Evolutionary conservation across 2,797 vertebrate species (phyloP), one percentile per base, ranked within the genome.

Genomic region (Sebastes nivosus): DNA sequence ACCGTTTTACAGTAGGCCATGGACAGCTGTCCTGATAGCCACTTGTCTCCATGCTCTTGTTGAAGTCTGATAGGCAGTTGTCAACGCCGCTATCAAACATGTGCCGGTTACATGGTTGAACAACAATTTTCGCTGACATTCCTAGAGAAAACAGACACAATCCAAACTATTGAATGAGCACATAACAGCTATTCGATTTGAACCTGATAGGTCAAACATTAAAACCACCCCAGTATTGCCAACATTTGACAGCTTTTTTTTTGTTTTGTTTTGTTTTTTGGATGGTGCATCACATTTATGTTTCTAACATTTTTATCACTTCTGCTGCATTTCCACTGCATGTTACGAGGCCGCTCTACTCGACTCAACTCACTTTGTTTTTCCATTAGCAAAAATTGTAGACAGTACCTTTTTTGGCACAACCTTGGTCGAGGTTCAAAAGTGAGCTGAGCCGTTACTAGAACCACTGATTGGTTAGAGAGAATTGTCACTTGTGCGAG

Each of bases 1-100:
- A 95, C 95, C 68, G 4, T 93, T 89, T 95, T 4, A 83, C 86
- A 9, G 36, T 25, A 0, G 95, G 94, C 95, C 95, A 96, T 0
- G 93, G 90, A 57, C 96, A 96, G 2, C 30, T 60, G 8, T 84
- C 59, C 60, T 77, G 57, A 60, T 92, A 94, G 58, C 89, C 84
- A 7, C 63, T 92, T 0, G 46, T 68, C 68, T 89, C 85, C 94
- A 96, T 93, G 75, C 34, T 87, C n/a, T 30, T 58, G 67, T 83
- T 91, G 86, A 95, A 96, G 14, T 71, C 30, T 1, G 81, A 84
- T 74, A 94, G 46, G 83, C 96, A 96, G 30, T 57, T 4, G 2
- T 82, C 24, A 46, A 94, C 81, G 0, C 7, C n/a, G 12, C 52
- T 79, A 2, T 93, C 59, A 79, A 94, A 96, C 30, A 7, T 66